A percentile compares a stretch with the other conserved stretches of the same genome.
These are phyloP conservation scores for Ceryle rudis DNA, from an alignment of 2,797 vertebrate genomes.

Conservation along the genomic window DNA sequence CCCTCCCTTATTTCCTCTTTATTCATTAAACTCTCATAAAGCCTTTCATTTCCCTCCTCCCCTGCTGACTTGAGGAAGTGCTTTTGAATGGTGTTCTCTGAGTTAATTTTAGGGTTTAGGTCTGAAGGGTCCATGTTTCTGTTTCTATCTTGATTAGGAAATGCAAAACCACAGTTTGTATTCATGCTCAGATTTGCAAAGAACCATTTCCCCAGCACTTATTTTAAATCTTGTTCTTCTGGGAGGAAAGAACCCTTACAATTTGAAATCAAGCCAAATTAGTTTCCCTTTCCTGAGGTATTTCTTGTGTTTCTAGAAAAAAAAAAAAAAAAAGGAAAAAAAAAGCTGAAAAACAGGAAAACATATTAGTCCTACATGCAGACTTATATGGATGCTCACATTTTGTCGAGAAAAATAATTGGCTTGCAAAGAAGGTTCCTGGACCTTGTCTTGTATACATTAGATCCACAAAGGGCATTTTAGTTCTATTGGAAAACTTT, in stretches of 20 bases:
- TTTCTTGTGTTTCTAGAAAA: not conserved
- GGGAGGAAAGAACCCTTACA: not conserved
- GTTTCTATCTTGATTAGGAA: slow-evolving; percentile 43
- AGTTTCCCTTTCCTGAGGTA: slow-evolving; percentile 40
- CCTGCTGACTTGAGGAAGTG: slow-evolving; percentile 63
- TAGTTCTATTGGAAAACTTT: not conserved
- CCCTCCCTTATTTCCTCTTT: slow-evolving; percentile 45
- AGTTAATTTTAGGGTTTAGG: slow-evolving; percentile 61
- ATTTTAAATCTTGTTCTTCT: slow-evolving; percentile 47
- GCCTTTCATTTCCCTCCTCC: slow-evolving; percentile 23
- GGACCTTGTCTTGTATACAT: not conserved
- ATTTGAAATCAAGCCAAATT: slow-evolving; percentile 39
- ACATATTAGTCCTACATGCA: not conserved
- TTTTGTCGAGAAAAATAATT: not conserved
- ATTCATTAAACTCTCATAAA: slow-evolving; percentile 49
- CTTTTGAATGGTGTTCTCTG: slow-evolving; percentile 50
- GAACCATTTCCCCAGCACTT: slow-evolving; percentile 7
- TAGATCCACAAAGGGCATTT: not conserved
- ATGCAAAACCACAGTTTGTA: not conserved
- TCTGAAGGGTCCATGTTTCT: slow-evolving; percentile 15
- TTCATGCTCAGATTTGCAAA: slow-evolving; percentile 7
- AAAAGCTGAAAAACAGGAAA: not conserved
- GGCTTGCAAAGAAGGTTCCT: not conserved
- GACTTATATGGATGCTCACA: not conserved
- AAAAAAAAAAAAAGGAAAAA: not conserved